Base-by-base conservation (phyloP, 1,140 invertebrate genomes). In the Caenorhabditis brenneri region DNA sequence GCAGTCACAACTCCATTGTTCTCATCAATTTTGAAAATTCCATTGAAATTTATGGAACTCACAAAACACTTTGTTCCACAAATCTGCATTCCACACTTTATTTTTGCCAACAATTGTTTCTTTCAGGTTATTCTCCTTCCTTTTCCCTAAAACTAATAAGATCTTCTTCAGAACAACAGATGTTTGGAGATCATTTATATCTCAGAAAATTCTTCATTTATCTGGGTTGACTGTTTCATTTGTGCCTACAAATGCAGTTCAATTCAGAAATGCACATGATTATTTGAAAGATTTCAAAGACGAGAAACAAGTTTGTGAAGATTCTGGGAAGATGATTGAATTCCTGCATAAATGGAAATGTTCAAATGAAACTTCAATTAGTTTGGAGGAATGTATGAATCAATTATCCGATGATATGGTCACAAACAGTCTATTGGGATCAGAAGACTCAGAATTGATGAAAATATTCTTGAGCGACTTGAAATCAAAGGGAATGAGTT, bases 111-210 rank as follows among this genome's bases (percentile, higher is more conserved):
- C n/a, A n/a, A n/a, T n/a, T n/a, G n/a, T n/a, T n/a, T n/a, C n/a
- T n/a, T n/a, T n/a, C n/a, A n/a, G n/a, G n/a, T n/a, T n/a, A n/a
- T 91, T 31, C 90, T 87, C 79, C 83, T 80, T 36, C 81, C 87
- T 49, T 79, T 86, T 12, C 88, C 88, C 27, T 88, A 90, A 24
- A 91, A 88, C 87, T 82, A n/a, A n/a, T n/a, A n/a, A n/a, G n/a
- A n/a, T 15, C n/a, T n/a, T 0, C 82, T 16, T 49, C 91, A 84
- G 86, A 80, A 69, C 79, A 1, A 86, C 86, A 0, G 86, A 88
- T 39, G 79, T 88, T 80, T 88, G 86, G 82, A 33, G 60, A 46
- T 51, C 42, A 4, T 85, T 88, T 60, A 84, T 82, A 39, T 49
- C 60, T 2, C 86, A 84, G 42, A 88, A 81, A 81, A 78, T 81